Conservation (phyloP, 2,888 invertebrate species). For the Drosophila sordidula region DNA sequence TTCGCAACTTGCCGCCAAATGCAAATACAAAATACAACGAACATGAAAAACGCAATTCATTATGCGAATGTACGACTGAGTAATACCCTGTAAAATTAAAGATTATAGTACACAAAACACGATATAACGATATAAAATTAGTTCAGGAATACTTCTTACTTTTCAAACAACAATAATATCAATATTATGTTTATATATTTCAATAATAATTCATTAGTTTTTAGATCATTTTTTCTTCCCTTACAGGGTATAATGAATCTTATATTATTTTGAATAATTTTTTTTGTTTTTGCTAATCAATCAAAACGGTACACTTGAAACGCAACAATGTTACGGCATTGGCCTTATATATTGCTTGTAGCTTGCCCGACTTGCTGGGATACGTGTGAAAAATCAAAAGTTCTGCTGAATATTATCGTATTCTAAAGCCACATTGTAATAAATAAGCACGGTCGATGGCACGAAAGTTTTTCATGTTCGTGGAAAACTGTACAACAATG, state of each 20-base stretch:
- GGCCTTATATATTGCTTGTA: slow-evolving; percentile 7
- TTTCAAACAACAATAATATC: too few species aligned
- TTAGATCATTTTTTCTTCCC: neutral
- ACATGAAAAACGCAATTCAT: neutral
- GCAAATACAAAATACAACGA: slow-evolving; percentile 23
- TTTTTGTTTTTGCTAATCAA: slow-evolving; percentile 49
- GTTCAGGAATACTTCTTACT: too few species aligned
- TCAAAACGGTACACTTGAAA: slow-evolving; percentile 41
- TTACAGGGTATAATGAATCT: slow-evolving; percentile 1
- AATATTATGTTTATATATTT: too few species aligned
- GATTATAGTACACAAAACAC: neutral
- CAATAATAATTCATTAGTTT: neutral
- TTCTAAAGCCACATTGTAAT: slow-evolving; percentile 26
- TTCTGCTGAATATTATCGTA: slow-evolving; percentile 20
- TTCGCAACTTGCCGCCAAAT: slow-evolving; percentile 53
- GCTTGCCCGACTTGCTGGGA: slow-evolving; percentile 8
- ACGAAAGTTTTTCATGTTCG: slow-evolving; percentile 24
- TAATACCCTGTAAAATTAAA: slow-evolving; percentile 18
- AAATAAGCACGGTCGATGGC: slow-evolving; percentile 23
- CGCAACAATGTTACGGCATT: slow-evolving; percentile 27
- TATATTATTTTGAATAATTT: slow-evolving; percentile 1
- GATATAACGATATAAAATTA: too few species aligned
- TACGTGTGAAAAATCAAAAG: slow-evolving; percentile 50
- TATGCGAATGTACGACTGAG: neutral
- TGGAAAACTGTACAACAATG: slow-evolving; percentile 33